Evolutionary conservation across 2,888 invertebrate genomes (phyloP).

Genomic region (Acrocyrtus sp.): DNA sequence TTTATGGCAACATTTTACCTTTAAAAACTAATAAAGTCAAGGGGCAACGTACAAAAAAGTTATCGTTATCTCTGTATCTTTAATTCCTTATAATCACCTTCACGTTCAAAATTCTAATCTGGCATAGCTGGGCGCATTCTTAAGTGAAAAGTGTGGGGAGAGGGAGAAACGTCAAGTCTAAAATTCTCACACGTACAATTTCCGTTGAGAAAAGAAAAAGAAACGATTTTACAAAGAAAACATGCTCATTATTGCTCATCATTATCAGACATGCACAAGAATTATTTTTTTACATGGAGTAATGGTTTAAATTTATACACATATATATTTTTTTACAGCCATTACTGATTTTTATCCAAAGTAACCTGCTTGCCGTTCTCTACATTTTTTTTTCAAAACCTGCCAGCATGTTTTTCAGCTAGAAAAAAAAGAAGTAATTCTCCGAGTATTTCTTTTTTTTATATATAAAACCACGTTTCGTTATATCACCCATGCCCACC

Average conservation of each 20-base stretch:
- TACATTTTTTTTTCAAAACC: neutral
- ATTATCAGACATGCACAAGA: slow-evolving; percentile 47
- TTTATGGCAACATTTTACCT: neutral
- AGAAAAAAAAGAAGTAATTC: no score
- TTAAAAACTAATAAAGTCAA: neutral
- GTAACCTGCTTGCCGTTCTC: slow-evolving; percentile 2
- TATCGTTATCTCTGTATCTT: no score
- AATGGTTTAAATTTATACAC: no score
- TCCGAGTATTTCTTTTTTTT: no score
- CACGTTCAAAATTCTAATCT: slow-evolving; percentile 1
- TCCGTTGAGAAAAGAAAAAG: slow-evolving; percentile 33
- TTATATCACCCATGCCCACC: no score
- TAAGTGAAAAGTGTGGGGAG: slow-evolving; percentile 12
- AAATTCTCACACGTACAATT: slow-evolving; percentile 51
- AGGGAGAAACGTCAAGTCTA: no score
- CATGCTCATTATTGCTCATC: slow-evolving; percentile 49
- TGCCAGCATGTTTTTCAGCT: neutral
- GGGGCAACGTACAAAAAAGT: neutral
- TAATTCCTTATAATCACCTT: neutral
- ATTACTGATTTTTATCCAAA: slow-evolving; percentile 33
- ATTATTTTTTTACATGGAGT: slow-evolving; percentile 38
- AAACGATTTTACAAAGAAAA: slow-evolving; percentile 20
- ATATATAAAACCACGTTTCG: no score
- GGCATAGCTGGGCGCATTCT: neutral
- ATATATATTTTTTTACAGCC: slow-evolving; percentile 33